Evolutionary conservation across 2,888 invertebrate genomes (phyloP), one percentile per base, ranked within the genome.

Genomic region (Clunio marinus): DNA sequence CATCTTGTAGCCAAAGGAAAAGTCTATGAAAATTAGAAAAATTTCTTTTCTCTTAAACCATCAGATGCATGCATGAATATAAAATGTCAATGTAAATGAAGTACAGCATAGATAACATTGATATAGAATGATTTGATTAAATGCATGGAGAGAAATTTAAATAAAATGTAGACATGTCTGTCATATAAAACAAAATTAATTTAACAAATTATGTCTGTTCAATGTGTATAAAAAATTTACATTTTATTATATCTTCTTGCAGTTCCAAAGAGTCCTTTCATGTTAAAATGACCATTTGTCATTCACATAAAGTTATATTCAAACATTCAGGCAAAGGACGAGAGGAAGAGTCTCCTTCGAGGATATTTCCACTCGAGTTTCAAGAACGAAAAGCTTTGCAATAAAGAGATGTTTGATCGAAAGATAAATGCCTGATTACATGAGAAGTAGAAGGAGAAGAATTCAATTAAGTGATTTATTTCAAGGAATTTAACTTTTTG

Each of bases 381-480:
- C n/a, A n/a, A 41, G 41, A 51, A n/a, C 5, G n/a, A 51, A 17
- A 41, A 15, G 13, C n/a, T 22, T 22, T 22, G 2, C 51, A 51
- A 51, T 5, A 51, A 51, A 51, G 17, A 17, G 51, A 51, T 51
- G 20, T 22, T 57, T 27, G 57, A 57, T 57, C 13, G n/a, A 27
- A n/a, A 5, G 57, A 57, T 57, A 57, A 57, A 57, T 25, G 25
- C 25, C 15, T 27, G 57, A 57, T 27, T 24, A 20, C 57, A n/a
- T 4, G 27, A 24, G 27, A 13, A 25, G 13, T 1, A 45, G 25
- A 25, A 22, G 37, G 28, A 28, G 27, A 65, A 32, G 66, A 66
- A 66, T 66, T 66, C 66, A 66, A 66, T 66, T 66, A 66, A 66
- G 66, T 66, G 66, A 66, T 66, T 65, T 65, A 65, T 65, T 65